phyloP scores from a whole-genome alignment of 2,797 vertebrate genomes.

The Lerista edwardsae region DNA sequence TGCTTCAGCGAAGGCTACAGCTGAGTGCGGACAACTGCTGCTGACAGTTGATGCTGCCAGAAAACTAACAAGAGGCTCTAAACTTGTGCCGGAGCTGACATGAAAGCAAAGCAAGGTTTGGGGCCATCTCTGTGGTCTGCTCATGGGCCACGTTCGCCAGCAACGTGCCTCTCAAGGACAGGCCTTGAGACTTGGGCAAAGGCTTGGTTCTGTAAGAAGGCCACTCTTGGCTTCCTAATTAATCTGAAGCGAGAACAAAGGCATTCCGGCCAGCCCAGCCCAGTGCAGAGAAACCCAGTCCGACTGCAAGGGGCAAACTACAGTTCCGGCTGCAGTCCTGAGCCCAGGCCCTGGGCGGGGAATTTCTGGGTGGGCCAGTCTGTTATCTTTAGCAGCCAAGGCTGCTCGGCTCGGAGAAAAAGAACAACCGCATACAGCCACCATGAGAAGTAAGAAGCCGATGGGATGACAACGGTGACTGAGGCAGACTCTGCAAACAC shows the following conservation, averaged over 20 bases:
- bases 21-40: slow-evolving; percentile 4
- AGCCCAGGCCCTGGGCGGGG: not conserved
- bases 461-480: too few species aligned
- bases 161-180: not conserved
- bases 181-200: not conserved
- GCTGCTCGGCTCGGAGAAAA: not conserved
- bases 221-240: not conserved
- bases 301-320: not conserved
- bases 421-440: not conserved
- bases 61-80: not conserved
- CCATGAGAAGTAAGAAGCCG: too few species aligned
- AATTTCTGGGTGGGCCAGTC: not conserved
- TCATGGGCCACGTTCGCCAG: not conserved
- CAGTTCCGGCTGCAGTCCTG: not conserved
- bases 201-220: not conserved
- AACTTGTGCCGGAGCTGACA: not conserved
- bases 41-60: not conserved
- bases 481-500: not conserved
- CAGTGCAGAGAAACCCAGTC: not conserved
- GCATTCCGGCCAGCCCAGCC: too few species aligned
- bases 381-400: too few species aligned
- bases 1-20: not conserved
- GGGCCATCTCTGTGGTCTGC: not conserved
- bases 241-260: not conserved
- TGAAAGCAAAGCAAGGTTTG: not conserved